These are phyloP conservation scores for Sebastes alutus DNA, from an alignment of 2,797 vertebrate genomes.

Conservation along the genomic window DNA sequence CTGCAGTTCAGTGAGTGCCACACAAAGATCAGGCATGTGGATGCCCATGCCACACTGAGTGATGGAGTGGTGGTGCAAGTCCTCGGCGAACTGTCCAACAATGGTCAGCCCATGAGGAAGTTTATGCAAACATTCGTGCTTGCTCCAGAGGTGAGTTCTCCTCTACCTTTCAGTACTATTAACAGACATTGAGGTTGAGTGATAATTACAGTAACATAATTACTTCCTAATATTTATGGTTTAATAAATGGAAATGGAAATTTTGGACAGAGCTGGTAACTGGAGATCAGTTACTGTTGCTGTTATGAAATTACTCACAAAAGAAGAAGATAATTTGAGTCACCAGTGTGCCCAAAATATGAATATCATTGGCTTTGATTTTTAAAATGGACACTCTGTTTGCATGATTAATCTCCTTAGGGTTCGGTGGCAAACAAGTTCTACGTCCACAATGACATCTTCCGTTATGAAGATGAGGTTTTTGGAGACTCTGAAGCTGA, in stretches of 20 bases:
- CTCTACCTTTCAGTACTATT: background rate
- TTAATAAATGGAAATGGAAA: background rate
- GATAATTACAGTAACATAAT: background rate
- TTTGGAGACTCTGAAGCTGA: conserved; percentile 98
- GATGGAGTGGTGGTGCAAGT: conserved; percentile 98
- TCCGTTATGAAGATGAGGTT: conserved; percentile 98
- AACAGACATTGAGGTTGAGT: background rate
- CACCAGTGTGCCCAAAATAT: background rate
- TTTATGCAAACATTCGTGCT: conserved; percentile 99
- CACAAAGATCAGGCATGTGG: conserved; percentile 98
- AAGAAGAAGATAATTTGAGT: background rate
- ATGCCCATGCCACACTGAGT: conserved; percentile 95
- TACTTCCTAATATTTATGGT: background rate
- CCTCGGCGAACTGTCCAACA: conserved; percentile 96
- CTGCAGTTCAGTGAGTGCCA: conserved; percentile 98
- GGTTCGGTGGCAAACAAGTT: conserved; percentile 99
- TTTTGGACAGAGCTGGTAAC: background rate
- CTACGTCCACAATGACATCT: conserved; percentile 99
- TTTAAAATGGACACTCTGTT: background rate
- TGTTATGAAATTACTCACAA: background rate
- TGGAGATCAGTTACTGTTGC: background rate
- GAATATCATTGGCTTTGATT: background rate
- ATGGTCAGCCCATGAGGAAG: conserved; percentile 96
- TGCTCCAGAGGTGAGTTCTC: conserved; percentile 91
- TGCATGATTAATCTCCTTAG: conserved; percentile 66